Evolutionary conservation across 2,797 vertebrate species (phyloP), one percentile per base, ranked within the genome.

Genomic region (Masticophis lateralis): DNA sequence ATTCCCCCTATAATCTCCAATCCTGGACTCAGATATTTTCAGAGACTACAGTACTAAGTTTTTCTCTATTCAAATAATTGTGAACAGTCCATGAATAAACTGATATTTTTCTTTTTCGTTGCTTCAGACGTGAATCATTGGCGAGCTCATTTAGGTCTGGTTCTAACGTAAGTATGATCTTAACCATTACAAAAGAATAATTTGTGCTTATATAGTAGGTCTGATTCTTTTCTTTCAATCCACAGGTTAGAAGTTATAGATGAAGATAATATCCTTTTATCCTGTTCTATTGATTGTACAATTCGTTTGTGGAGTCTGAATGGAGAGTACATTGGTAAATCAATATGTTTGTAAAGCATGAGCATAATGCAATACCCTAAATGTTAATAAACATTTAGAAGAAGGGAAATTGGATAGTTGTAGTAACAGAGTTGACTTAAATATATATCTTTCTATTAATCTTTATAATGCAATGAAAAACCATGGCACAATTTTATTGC

Each of bases 191-290:
- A 9, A 1, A 55, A 59, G 28, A 91, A 63, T 56, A 20, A 89
- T 53, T 53, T 14, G 55, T 92, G 69, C 22, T 88, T 0, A 56
- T 69, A 61, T 18, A 83, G 43, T 83, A 83, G 74, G 20, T 47
- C 74, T 83, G 74, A 83, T 83, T 47, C 25, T 83, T 47, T 83
- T 83, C 37, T 83, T 83, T 83, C 74, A 83, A 83, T 25, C 74
- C 74, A 89, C 74, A 98, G 98, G 86, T 94, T 98, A 95, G 97
- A 98, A 94, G 94, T 98, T 93, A 96, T 97, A 94, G 97, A 98
- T 95, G 96, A 96, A 95, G 98, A 98, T 92, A 96, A 96, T 94
- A 94, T 97, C 95, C 95, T 98, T 89, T 97, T 98, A 74, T 98
- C 97, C 6, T 98, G 96, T 10, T 98, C 98, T 27, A 74, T 90